Evolutionary conservation across 2,113 vertebrate species (phyloP).

Genomic region (Penelope pileata): DNA sequence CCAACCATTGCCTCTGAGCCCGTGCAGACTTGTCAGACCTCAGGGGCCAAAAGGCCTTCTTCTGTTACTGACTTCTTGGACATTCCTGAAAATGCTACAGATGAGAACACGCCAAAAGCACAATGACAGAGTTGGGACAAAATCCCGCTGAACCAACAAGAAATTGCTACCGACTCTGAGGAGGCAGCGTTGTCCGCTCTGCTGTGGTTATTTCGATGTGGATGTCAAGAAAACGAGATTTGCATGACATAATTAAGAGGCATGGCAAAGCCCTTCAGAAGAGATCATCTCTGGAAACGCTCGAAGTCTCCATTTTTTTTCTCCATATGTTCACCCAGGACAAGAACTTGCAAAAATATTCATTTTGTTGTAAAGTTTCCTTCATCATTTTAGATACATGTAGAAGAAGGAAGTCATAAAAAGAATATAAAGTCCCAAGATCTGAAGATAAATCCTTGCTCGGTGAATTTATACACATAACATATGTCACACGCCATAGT

Average conservation of each 20-base stretch:
- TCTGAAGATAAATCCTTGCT: background rate
- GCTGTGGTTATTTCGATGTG: rapidly evolving
- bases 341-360: background rate
- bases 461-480: rapidly evolving
- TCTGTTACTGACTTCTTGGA: background rate
- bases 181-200: background rate
- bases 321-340: background rate
- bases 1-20: background rate
- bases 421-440: background rate
- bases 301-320: background rate
- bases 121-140: background rate
- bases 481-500: no score
- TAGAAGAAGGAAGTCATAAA: background rate
- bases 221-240: background rate
- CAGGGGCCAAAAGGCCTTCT: background rate
- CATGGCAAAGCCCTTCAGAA: background rate
- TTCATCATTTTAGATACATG: background rate
- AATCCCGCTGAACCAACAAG: background rate
- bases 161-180: background rate
- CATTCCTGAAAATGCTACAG: background rate
- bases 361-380: background rate
- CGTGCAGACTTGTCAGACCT: background rate
- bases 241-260: background rate
- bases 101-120: background rate
- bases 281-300: background rate